Base-by-base conservation (phyloP, 1,140 invertebrate genomes). In the Odontomachus brunneus region DNA sequence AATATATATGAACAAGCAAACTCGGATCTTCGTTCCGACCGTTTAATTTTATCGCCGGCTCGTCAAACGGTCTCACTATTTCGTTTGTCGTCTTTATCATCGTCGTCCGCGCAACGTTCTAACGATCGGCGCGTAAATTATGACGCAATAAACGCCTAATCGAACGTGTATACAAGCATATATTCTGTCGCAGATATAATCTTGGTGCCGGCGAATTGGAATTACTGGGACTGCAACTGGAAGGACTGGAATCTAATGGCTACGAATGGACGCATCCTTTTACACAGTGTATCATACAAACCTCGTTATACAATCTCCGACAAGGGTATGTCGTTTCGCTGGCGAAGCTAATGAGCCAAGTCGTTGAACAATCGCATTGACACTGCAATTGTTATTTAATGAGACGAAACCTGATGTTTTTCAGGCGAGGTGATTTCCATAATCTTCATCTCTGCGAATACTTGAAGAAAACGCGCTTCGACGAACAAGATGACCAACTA, bases 251-350 rank as follows among this genome's bases (percentile, higher is more conserved):
- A 66, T 93, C 94, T 1, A 93, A 95, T 15, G 97, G 97, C 0
- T 97, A 97, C 92, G 95, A 96, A 81, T 98, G 97, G 97, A 95
- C 95, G 82, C 96, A 98, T 91, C 95, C 96, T 0, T 97, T 97
- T 91, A 97, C 97, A 0, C 97, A 98, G 93, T 98, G 97, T 90
- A 95, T 97, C 48, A 95, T 98, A 53, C 97, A 97, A 92, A 96
- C 95, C 29, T 95, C 97, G 90, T 95, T 98, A 1, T 95, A 96
- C 86, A 95, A 96, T 66, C 93, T 96, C 69, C 94, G 95, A 85
- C 92, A 95, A 86, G 92, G 95, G 96, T 96, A 82, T 19, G 88
- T 83, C 29, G 11, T 1, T 69, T 57, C 53, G 4, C 2, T 66
- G 17, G 0, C n/a, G n/a, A n/a, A 78, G 22, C 4, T 76, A 59